Conservation (phyloP, 2,888 invertebrate species). For the Punctoribates punctum region DNA sequence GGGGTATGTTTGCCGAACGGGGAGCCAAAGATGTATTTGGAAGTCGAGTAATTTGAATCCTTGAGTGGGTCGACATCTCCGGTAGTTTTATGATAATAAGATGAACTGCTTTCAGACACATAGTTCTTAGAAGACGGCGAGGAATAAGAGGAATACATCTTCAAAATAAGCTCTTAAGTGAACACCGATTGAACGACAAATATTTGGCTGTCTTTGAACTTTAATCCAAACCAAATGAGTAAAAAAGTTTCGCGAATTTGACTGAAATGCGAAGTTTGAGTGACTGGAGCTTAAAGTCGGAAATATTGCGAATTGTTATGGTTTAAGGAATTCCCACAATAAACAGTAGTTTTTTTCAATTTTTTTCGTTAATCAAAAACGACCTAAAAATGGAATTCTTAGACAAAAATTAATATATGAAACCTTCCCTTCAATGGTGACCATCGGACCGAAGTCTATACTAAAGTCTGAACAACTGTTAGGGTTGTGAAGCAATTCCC, state of each 20-base stretch:
- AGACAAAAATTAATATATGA: not conserved
- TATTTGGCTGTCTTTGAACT: not conserved
- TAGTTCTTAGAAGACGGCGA: not conserved
- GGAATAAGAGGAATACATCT: not conserved
- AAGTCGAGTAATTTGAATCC: constrained; percentile 1
- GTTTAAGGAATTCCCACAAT: constrained; percentile 24
- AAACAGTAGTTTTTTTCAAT: not conserved
- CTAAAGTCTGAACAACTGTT: not conserved
- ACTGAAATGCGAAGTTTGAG: not conserved
- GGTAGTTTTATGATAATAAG: constrained; percentile 7
- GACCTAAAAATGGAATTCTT: not conserved
- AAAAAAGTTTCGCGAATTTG: not conserved
- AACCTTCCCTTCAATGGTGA: constrained; percentile 13
- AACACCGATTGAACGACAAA: not conserved
- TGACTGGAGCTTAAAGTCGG: not conserved
- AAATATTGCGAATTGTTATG: constrained; percentile 2
- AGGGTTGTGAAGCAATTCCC: not conserved
- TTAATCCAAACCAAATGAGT: constrained; percentile 1
- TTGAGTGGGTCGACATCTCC: not conserved
- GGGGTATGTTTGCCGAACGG: not conserved
- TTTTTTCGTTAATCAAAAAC: not conserved
- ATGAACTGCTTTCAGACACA: not conserved
- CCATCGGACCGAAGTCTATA: not conserved
- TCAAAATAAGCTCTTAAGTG: not conserved
- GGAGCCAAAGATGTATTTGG: constrained; percentile 19